A percentile compares a stretch with the other conserved stretches of the same genome.
Evolutionary conservation across 2,113 vertebrate species (phyloP).

Genomic region (Myotis davidii): DNA sequence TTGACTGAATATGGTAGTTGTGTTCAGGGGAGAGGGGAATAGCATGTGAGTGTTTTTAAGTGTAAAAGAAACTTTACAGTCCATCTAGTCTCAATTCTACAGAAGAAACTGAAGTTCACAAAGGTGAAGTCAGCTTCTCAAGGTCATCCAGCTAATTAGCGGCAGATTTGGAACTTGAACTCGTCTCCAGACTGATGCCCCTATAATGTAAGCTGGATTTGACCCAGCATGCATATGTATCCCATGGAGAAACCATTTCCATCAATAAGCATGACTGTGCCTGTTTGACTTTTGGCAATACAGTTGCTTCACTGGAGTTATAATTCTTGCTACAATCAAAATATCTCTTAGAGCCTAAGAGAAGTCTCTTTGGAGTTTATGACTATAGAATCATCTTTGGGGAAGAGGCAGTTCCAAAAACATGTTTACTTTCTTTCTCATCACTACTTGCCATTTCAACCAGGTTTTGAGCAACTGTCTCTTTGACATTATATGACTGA

Average conservation of each 20-base stretch:
- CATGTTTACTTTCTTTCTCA: not conserved
- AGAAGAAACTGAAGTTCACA: not conserved
- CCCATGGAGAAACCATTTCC: not conserved
- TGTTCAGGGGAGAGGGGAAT: not conserved
- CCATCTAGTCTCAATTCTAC: not conserved
- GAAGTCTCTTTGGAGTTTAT: slow-evolving; percentile 17
- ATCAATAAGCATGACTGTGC: not conserved
- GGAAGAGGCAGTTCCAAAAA: not conserved
- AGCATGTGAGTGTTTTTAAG: slow-evolving; percentile 43
- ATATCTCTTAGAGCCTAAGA: not conserved
- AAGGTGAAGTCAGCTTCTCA: not conserved
- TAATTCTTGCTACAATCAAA: not conserved
- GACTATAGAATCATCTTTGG: not conserved
- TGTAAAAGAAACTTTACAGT: not conserved
- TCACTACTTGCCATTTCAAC: not conserved
- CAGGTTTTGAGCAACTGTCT: not conserved
- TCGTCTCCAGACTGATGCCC: not conserved
- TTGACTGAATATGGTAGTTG: slow-evolving; percentile 30
- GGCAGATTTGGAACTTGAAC: not conserved
- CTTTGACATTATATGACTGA: not conserved
- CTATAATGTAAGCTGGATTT: not conserved
- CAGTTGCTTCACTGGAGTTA: slow-evolving; percentile 12
- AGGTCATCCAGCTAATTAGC: slow-evolving; percentile 47
- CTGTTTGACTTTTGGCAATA: not conserved
- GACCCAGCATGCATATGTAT: not conserved